Evolutionary conservation across 2,113 vertebrate species (phyloP), one percentile per base, ranked within the genome.

Genomic region (Protomyctophum bolini): DNA sequence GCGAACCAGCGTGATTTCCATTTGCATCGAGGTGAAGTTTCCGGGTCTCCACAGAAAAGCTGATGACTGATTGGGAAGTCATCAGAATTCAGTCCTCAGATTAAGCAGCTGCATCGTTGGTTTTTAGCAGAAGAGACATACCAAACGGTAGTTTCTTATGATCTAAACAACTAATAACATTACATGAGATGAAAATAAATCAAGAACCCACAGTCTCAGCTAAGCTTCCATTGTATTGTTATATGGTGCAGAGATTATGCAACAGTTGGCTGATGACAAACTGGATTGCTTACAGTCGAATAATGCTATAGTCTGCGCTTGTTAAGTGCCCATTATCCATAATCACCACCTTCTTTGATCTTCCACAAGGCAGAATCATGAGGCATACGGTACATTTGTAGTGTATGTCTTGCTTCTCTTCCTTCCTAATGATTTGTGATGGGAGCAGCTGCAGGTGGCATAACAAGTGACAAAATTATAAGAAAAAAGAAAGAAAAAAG

Each of bases 271-370:
- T 10, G 62, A 76, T 77, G 63, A 68, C 14, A 33, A 41, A 47
- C 47, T 12, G 10, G 29, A 9, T 55, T 55, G 50, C 58, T 61
- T 70, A 41, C 58, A 64, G 46, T 41, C 46, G 70, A 66, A 78
- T 50, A 69, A 50, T 41, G 15, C 58, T 80, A 76, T 67, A 58
- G 52, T 64, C 11, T 69, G 65, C 21, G 62, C 59, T 66, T 68
- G 47, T 46, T 79, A 63, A 65, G 4, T 15, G 28, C 58, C 63
- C 33, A 65, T 73, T 69, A 70, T 67, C 10, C 12, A 58, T 51
- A 68, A 69, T 75, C 68, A 60, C 14, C 58, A 56, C 58, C 15
- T 33, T 49, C 58, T 74, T 75, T 52, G 6, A 74, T 68, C 29
- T 52, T 15, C 41, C 54, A 41, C 33, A 41, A 41, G 33, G 33